Conservation (phyloP, 2,888 invertebrate genomes). For the Caenorhabditis parvicauda region DNA sequence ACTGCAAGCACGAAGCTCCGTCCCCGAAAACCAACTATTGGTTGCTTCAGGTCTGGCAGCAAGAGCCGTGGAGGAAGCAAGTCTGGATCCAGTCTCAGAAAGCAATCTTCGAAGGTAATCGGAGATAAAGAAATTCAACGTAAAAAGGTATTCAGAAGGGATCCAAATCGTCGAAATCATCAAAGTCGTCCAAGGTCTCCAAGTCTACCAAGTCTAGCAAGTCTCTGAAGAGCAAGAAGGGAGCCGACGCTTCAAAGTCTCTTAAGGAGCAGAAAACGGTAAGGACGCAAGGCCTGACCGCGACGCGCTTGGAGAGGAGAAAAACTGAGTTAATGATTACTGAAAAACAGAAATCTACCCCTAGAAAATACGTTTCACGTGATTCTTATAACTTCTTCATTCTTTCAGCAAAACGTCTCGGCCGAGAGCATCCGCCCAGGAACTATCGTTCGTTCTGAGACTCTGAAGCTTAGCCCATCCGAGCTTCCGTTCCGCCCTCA, state of each 20-base stretch:
- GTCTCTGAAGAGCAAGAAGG: neutral
- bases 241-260: neutral
- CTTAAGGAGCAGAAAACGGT: neutral
- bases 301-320: conserved; percentile 7
- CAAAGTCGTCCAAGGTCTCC: conserved; percentile 3
- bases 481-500: conserved; percentile 12
- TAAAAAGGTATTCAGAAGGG: too few species aligned
- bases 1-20: too few species aligned
- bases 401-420: conserved; percentile 3
- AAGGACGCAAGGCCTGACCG: neutral
- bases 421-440: neutral
- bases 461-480: conserved; percentile 12
- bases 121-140: too few species aligned
- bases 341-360: too few species aligned
- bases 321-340: conserved; percentile 1
- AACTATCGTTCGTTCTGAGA: neutral
- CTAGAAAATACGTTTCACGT: too few species aligned
- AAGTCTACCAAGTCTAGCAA: conserved; percentile 4
- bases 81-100: too few species aligned
- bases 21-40: too few species aligned
- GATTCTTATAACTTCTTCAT: too few species aligned
- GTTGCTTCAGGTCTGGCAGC: too few species aligned
- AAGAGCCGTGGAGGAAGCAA: too few species aligned
- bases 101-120: too few species aligned
- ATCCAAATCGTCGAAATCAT: conserved; percentile 10